A percentile compares a stretch with the other conserved stretches of the same genome.
Evolutionary conservation across 1,140 invertebrate species (phyloP).

Genomic region (Lucilia cuprina): DNA sequence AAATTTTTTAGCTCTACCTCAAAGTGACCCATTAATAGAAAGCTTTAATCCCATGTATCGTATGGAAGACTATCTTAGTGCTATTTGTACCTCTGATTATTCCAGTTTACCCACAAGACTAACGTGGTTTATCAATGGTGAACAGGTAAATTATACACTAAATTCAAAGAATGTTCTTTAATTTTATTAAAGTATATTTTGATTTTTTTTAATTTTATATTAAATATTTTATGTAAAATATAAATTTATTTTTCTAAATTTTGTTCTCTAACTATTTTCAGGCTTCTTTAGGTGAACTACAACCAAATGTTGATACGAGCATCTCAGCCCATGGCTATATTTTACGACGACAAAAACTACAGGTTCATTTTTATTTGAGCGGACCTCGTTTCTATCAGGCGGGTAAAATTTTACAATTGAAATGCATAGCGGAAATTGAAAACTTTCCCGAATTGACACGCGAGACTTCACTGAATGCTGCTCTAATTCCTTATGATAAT

Average conservation of each 20-base stretch:
- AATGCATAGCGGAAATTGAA: conserved; percentile 61
- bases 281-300: conserved; percentile 54
- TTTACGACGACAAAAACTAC: conserved; percentile 52
- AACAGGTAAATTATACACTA: conserved; percentile 65
- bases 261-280: no score
- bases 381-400: conserved; percentile 55
- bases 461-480: conserved; percentile 51
- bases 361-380: conserved; percentile 57
- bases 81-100: conserved; percentile 69
- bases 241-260: no score
- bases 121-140: conserved; percentile 71
- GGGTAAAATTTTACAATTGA: conserved; percentile 48
- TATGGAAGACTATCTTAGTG: conserved; percentile 67
- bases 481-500: conserved; percentile 55
- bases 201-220: no score
- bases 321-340: conserved; percentile 58
- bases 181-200: no score
- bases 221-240: no score
- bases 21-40: conserved; percentile 66
- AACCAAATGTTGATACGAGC: conserved; percentile 55
- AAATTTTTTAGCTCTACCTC: conserved; percentile 66
- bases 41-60: conserved; percentile 65
- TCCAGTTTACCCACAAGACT: conserved; percentile 68
- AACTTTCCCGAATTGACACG: conserved; percentile 57
- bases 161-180: no score